Evolutionary conservation across 2,113 vertebrate species (phyloP).

Genomic region (Labeo catla): DNA sequence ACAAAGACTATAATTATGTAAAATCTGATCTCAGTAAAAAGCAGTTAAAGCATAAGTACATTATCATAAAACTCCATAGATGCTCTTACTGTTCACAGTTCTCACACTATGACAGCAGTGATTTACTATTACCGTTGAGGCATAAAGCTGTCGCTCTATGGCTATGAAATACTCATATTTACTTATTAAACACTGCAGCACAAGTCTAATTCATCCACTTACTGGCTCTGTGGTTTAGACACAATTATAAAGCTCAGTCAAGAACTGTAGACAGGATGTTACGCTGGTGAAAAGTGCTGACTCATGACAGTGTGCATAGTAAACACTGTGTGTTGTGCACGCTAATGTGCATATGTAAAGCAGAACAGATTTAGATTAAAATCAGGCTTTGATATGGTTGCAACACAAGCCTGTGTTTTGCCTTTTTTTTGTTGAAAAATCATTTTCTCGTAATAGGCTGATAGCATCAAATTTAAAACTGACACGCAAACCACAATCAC

Average conservation of each 20-base stretch:
- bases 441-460: background rate
- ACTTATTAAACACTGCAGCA: background rate
- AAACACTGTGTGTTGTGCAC: background rate
- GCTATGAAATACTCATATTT: conserved; percentile 11
- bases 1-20: background rate
- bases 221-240: background rate
- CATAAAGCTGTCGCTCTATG: conserved; percentile 13
- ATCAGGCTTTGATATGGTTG: conserved; percentile 4
- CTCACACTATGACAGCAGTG: background rate
- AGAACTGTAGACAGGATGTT: conserved; percentile 4
- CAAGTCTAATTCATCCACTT: background rate
- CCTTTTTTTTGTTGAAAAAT: background rate
- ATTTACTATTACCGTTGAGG: background rate
- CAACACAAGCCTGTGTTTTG: background rate
- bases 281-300: conserved; percentile 12
- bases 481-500: background rate
- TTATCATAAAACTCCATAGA: conserved; percentile 14
- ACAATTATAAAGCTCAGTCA: background rate
- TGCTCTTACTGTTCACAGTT: background rate
- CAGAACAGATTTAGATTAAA: background rate
- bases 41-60: conserved; percentile 17
- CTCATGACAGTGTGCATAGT: background rate
- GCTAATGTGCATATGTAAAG: background rate
- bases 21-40: background rate
- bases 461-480: background rate